These are phyloP conservation scores for Aeoliscus strigatus DNA, from an alignment of 2,797 vertebrate species.

Conservation along the genomic window DNA sequence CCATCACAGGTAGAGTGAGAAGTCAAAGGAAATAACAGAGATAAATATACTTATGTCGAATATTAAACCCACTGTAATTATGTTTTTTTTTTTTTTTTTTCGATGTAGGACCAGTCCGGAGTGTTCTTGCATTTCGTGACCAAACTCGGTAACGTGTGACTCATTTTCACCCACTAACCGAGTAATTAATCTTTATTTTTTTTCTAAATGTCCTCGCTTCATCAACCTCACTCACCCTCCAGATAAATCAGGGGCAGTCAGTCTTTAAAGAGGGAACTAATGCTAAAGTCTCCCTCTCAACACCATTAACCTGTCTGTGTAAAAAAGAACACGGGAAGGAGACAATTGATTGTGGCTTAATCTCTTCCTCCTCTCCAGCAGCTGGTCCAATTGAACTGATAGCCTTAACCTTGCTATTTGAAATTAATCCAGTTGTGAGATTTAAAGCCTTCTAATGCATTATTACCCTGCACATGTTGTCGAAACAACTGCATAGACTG, in stretches of 20 bases:
- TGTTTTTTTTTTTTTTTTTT: no score
- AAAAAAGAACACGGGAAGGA: slow-evolving; percentile 55
- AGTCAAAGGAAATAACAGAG: no score
- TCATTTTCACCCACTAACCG: slow-evolving; percentile 31
- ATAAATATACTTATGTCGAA: no score
- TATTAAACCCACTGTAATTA: no score
- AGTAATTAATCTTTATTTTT: slow-evolving; percentile 43
- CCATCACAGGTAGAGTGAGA: no score
- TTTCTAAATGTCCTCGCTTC: slow-evolving; percentile 48
- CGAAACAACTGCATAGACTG: no score
- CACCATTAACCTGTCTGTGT: slow-evolving; percentile 68
- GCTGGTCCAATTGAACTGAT: slow-evolving; percentile 38
- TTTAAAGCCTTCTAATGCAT: slow-evolving; percentile 2
- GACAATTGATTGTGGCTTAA: slow-evolving; percentile 57
- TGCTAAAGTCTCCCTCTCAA: slow-evolving; percentile 55
- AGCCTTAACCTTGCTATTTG: slow-evolving; percentile 22
- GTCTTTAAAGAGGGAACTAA: slow-evolving; percentile 65
- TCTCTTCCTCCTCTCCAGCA: slow-evolving; percentile 48
- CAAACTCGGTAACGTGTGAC: slow-evolving; percentile 24
- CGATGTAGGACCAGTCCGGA: no score
- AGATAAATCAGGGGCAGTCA: slow-evolving; percentile 60
- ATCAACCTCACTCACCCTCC: slow-evolving; percentile 44
- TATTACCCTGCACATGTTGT: no score
- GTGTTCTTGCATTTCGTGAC: slow-evolving; percentile 15
- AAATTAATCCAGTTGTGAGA: slow-evolving; percentile 31